Evolutionary conservation across 2,797 vertebrate genomes (phyloP).

Genomic region (Siniperca undulata): DNA sequence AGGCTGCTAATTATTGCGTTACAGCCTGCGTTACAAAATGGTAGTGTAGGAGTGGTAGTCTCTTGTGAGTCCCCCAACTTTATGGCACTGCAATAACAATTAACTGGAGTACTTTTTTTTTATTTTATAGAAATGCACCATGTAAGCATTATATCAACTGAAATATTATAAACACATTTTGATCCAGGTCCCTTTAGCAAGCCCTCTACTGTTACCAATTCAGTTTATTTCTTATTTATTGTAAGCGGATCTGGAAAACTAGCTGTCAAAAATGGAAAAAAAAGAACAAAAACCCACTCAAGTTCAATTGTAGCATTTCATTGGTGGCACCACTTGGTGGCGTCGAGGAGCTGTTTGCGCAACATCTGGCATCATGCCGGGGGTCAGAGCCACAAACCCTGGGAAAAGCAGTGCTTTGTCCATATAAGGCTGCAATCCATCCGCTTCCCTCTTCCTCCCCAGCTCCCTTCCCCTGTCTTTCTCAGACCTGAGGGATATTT

Average conservation of each 20-base stretch:
- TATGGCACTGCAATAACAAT: not conserved
- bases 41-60: not conserved
- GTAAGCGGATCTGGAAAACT: not conserved
- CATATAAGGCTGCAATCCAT: slow-evolving; percentile 90
- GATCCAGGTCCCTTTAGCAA: not conserved
- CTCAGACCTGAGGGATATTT: slow-evolving; percentile 89
- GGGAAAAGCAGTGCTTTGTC: slow-evolving; percentile 88
- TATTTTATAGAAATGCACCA: not conserved
- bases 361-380: slow-evolving; percentile 78
- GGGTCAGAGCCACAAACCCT: slow-evolving; percentile 85
- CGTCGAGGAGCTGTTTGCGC: slow-evolving; percentile 57
- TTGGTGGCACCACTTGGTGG: slow-evolving; percentile 74
- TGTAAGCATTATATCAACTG: not conserved
- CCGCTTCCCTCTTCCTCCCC: slow-evolving; percentile 87
- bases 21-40: not conserved
- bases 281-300: too few species aligned
- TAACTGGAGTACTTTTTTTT: not conserved
- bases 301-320: slow-evolving; percentile 27
- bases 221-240: not conserved
- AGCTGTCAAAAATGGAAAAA: not conserved
- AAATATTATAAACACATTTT: not conserved
- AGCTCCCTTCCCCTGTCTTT: slow-evolving; percentile 82
- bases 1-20: not conserved
- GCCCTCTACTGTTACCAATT: not conserved
- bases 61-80: not conserved